Conservation (phyloP, 2,797 vertebrate species). For the Peromyscus eremicus region DNA sequence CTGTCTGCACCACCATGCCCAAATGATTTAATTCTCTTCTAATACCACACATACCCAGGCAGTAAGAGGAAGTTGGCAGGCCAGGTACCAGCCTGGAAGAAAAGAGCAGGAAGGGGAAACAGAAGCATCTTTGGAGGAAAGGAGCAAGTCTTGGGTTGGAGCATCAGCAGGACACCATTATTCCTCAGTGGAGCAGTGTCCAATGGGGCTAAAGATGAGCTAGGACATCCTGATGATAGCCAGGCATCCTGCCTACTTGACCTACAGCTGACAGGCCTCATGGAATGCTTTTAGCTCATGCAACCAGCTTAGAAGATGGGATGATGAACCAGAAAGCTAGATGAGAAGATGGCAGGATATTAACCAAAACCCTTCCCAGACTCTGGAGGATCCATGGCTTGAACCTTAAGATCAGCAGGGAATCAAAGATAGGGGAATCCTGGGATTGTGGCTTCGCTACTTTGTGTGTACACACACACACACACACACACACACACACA, state of each 20-base stretch:
- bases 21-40: not conserved
- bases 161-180: not conserved
- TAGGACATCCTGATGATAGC: not conserved
- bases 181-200: not conserved
- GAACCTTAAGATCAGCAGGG: not conserved
- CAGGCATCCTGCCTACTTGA: not conserved
- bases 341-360: not conserved
- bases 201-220: not conserved
- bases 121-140: not conserved
- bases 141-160: not conserved
- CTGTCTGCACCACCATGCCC: not conserved
- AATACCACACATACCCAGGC: not conserved
- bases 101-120: not conserved
- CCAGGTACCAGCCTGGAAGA: not conserved
- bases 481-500: not conserved
- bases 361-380: not conserved
- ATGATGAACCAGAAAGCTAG: not conserved
- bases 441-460: not conserved
- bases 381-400: not conserved
- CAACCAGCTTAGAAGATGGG: not conserved
- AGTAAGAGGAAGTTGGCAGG: not conserved
- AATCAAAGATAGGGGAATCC: not conserved
- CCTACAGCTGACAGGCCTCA: not conserved
- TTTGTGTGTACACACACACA: not conserved
- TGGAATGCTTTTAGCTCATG: not conserved